Base-by-base conservation (phyloP, 1,140 invertebrate genomes). In the Aricia agestis region DNA sequence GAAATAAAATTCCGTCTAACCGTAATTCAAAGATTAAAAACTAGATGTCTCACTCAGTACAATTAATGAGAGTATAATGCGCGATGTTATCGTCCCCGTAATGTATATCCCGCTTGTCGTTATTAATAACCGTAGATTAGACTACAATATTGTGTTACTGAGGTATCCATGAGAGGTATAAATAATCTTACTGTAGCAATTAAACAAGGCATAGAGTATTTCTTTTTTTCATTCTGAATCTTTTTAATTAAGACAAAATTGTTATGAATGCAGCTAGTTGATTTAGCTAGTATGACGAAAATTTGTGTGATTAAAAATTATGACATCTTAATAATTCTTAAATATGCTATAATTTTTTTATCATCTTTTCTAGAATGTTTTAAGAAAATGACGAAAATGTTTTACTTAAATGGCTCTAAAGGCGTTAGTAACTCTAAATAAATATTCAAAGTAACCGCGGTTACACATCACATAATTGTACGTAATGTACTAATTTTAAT, bases 401-500 rank as follows among this genome's bases (percentile, higher is more conserved):
- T n/a, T n/a, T n/a, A n/a, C n/a, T n/a, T n/a, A n/a, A n/a, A n/a
- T n/a, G n/a, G n/a, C 45, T 52, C 10, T 13, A 52, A 15, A 11
- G 3, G 10, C 45, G 9, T 13, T 52, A 13, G 6, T 13, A 52
- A 52, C 10, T 11, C 45, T 15, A 52, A 52, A 42, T 42, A 42
- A 42, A 52, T 52, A 52, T 52, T 52, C 45, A 52, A 52, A 52
- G 45, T 52, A 6, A 52, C 10, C 45, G 45, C 45, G 45, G 45
- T 52, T 19, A 63, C 59, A 19, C 9, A 63, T 25, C 59, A 25
- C 59, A 63, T 63, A 63, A 63, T 63, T 63, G 52, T 69, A 69
- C 58, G 68, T 69, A 69, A 69, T 19, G 19, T 18, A 63, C 82
- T 84, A 83, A 82, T 83, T 84, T 81, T 81, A 78, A 84, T 83